Percentiles rank a stretch among this genome's conserved stretches.
phyloP scores from a whole-genome alignment of 2,888 invertebrate genomes.

The Hanleya hanleyi region DNA sequence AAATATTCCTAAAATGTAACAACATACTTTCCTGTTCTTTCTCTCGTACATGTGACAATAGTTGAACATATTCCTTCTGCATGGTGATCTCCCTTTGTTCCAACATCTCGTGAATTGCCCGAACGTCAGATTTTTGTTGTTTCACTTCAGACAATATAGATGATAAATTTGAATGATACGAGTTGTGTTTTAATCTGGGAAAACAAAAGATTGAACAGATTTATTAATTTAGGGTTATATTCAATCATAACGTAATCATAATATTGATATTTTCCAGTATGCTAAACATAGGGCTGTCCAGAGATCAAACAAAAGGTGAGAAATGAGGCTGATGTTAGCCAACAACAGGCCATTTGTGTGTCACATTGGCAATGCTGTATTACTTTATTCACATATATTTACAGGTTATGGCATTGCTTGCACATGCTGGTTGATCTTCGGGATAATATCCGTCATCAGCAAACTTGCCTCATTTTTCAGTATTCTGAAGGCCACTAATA shows the following conservation, averaged over 20 bases:
- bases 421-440: too few relatives aligned
- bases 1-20: too few relatives aligned
- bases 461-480: too few relatives aligned
- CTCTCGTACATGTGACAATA: constrained; percentile 35
- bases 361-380: too few relatives aligned
- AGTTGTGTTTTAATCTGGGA: constrained; percentile 41
- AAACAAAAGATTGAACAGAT: background rate
- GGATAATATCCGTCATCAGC: too few relatives aligned
- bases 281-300: background rate
- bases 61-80: constrained; percentile 40
- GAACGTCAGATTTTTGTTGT: constrained; percentile 40
- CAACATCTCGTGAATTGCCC: constrained; percentile 44
- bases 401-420: too few relatives aligned
- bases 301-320: background rate
- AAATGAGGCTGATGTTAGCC: background rate
- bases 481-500: too few relatives aligned
- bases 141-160: constrained; percentile 35
- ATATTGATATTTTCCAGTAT: background rate
- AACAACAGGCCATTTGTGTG: background rate
- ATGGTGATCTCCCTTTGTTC: constrained; percentile 41
- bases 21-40: background rate
- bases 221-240: too few relatives aligned
- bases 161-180: constrained; percentile 37
- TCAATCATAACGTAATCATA: background rate
- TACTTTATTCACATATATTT: too few relatives aligned